Base-by-base conservation (phyloP, 2,888 invertebrate species). In the Erebia palarica region DNA sequence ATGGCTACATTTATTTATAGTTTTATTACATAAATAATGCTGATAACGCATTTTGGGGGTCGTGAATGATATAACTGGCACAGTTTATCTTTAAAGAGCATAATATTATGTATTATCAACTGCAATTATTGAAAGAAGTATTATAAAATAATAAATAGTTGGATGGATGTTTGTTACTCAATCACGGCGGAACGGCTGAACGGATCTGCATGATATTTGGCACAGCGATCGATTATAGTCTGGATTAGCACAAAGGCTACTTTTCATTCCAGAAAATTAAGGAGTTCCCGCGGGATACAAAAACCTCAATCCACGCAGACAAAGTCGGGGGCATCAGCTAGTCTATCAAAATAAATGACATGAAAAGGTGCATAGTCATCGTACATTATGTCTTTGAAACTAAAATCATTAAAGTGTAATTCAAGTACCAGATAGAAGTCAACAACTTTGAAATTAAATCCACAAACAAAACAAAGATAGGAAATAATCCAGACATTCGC, bases 401-500 rank as follows among this genome's bases (percentile, higher is more conserved):
- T 60, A 16, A 60, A 16, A 60, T 9, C 10, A 16, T 16, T 16
- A n/a, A 44, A 60, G 5, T 42, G 14, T 16, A 60, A 60, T 42
- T 60, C 4, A 16, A 42, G 16, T 42, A 60, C 14, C 13, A 59
- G 21, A 36, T 14, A 8, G 27, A 36, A 16, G 4, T 42, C 16
- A 60, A 16, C 16, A 60, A 60, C 2, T 58, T 57, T 10, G 27
- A 58, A 27, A 11, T 27, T 16, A 16, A 16, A 60, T 42, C 36
- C n/a, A 42, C 59, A 60, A 42, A 60, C 44, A 44, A 61, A 18
- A 18, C 47, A 61, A 21, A 47, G 47, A 61, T 47, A 61, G 44
- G 47, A 63, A 63, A 47, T 49, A 8, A 8, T 60, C 42, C 42
- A 60, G 60, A 60, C 60, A 16, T 42, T 11, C 60, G 42, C 42